Percentiles rank a stretch among this genome's conserved stretches.
Conservation (phyloP, 2,113 vertebrate species). For the Collichthys lucidus region DNA sequence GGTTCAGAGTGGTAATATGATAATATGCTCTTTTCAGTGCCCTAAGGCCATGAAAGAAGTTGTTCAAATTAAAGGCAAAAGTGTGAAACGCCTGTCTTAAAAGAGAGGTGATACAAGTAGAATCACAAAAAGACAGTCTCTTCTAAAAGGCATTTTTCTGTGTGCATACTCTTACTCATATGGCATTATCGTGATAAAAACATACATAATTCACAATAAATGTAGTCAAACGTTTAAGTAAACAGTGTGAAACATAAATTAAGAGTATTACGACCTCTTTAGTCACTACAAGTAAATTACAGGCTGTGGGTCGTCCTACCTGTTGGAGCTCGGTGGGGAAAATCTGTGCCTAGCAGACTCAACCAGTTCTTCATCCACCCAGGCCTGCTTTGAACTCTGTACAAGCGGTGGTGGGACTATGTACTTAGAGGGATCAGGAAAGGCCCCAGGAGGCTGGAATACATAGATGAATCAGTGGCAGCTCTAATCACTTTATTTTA, state of each 20-base stretch:
- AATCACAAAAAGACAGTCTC: too few species aligned
- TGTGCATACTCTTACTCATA: neutral
- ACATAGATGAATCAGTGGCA: neutral
- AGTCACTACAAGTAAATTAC: neutral
- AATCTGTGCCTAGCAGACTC: slow-evolving; percentile 46
- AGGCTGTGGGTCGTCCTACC: slow-evolving; percentile 73
- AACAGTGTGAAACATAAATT: neutral
- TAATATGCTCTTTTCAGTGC: too few species aligned
- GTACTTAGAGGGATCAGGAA: slow-evolving; percentile 5
- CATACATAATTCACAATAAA: neutral
- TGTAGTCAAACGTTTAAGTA: neutral
- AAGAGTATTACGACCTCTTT: neutral
- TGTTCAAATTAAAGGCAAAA: too few species aligned
- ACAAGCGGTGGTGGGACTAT: slow-evolving; percentile 50
- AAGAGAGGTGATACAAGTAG: too few species aligned
- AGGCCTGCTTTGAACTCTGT: slow-evolving; percentile 80
- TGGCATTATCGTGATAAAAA: neutral
- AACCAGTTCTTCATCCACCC: slow-evolving; percentile 72
- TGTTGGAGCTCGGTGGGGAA: slow-evolving; percentile 64
- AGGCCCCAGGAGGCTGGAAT: slow-evolving; percentile 41
- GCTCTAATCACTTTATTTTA: neutral
- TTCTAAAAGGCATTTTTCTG: neutral
- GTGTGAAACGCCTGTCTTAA: too few species aligned
- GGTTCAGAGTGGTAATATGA: too few species aligned
- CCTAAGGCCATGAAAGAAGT: too few species aligned